A percentile compares a stretch with the other conserved stretches of the same genome.
Evolutionary conservation across 2,888 invertebrate species (phyloP).

Genomic region (Hypomecis atomaria): DNA sequence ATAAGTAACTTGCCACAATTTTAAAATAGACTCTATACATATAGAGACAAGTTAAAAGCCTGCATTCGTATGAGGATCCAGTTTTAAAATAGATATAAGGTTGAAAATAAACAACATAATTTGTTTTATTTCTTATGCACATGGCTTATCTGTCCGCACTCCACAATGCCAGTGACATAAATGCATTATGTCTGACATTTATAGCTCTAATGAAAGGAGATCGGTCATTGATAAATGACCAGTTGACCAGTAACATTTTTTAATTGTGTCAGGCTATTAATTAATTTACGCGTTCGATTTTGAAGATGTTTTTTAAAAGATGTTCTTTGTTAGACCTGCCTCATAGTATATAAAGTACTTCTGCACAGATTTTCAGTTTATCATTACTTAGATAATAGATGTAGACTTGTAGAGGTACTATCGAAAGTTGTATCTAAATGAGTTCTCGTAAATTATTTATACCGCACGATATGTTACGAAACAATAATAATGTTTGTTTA

Average conservation of each 20-base stretch:
- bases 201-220: constrained; percentile 48
- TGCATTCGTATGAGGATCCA: background rate
- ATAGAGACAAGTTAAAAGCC: background rate
- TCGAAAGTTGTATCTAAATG: no score
- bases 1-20: no score
- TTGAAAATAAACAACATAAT: background rate
- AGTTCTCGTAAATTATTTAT: no score
- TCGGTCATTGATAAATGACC: constrained; percentile 43
- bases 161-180: constrained; percentile 42
- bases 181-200: constrained; percentile 52
- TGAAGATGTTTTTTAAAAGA: background rate
- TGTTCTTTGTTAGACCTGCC: no score
- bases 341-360: no score
- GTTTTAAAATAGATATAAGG: background rate
- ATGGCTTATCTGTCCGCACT: background rate
- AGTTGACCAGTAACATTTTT: constrained; percentile 25
- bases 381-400: no score
- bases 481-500: no score
- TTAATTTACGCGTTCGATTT: constrained; percentile 13
- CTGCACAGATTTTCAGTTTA: no score
- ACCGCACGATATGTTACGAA: no score
- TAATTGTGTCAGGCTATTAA: constrained; percentile 24
- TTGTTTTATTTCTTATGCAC: background rate
- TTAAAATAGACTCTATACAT: no score
- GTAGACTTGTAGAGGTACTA: no score